Base-by-base conservation (phyloP, 2,888 invertebrate species). In the Drosophila macrospina region DNA sequence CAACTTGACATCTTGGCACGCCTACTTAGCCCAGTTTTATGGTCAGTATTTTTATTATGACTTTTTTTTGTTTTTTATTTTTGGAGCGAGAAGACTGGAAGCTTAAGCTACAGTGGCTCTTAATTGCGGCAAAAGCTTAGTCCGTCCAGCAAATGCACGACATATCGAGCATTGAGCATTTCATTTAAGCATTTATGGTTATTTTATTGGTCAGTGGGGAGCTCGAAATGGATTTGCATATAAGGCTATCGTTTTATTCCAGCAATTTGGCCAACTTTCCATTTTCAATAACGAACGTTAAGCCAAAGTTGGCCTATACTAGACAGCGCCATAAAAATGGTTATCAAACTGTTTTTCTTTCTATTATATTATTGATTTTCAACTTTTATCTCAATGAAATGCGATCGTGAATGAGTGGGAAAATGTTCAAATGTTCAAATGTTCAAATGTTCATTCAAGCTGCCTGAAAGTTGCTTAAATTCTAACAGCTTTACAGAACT, bases 181-280 rank as follows among this genome's bases (percentile, higher is more conserved):
- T 69, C 7, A 56, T 51, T 66, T 45, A 34, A 28, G 11, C 44
- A 36, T 69, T 69, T 70, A 75, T 57, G 52, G 26, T 6, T 26
- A n/a, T 52, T 62, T 61, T 57, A 63, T 54, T 37, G 54, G 11
- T 16, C 42, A 32, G 16, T 41, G 59, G 69, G 34, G 4, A 34
- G 44, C 13, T 54, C 13, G 11, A 36, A 36, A 11, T 51, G 15
- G 39, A 63, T 77, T 68, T 68, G 74, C 78, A 72, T 77, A 60
- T 48, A 37, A 16, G 56, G 44, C 45, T 15, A 65, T 26, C 57
- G 50, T 50, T 42, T 26, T 15, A 37, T 6, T 8, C 24, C 26
- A 32, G 7, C 20, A n/a, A 55, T 54, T 54, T 71, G 44, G 45
- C 51, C 52, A 60, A 77, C 78, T 74, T 70, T 77, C 66, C 67